Evolutionary conservation across 2,113 vertebrate species (phyloP), one percentile per base, ranked within the genome.

Genomic region (Corythaeola cristata): DNA sequence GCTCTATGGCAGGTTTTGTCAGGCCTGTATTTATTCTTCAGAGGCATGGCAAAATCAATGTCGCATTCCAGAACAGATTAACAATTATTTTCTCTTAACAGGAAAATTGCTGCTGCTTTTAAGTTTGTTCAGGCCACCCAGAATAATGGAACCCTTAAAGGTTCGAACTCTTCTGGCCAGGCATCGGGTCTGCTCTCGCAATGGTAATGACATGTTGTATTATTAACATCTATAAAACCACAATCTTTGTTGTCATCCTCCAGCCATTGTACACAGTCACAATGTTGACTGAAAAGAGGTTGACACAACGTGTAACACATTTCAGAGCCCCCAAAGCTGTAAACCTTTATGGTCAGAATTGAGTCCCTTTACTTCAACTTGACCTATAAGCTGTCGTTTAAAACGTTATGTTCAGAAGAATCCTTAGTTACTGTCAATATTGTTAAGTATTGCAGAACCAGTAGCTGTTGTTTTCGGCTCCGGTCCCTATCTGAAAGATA

Each of bases 81-180:
- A 95, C 75, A 33, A 11, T 63, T 94, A 28, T 66, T 67, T 96
- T 96, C 85, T 96, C 75, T 89, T 97, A 96, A 98, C 98, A 99
- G 99, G 98, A 99, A 99, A 98, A 98, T 99, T 98, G 99, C 99
- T 94, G 99, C 99, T 96, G 99, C 99, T 18, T 98, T 99, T 97
- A 99, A 99, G 97, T 99, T 99, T 98, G 99, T 99, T 85, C 99
- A 99, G 97, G 98, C 99, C 93, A 99, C 99, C 37, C 99, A 99
- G 96, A 98, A 99, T 98, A 99, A 99, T 94, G 99, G 99, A 95
- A 99, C 99, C 71, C 98, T 99, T 87, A 99, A 99, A 98, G 99
- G 98, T 45, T 99, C 99, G 2, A 99, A 98, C 97, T 98, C 98
- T 41, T 99, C 99, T 94, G 98, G 98, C 97, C 99, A 99, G 95